Evolutionary conservation across 2,113 vertebrate genomes (phyloP), one percentile per base, ranked within the genome.

Genomic region (Chloebia gouldiae): DNA sequence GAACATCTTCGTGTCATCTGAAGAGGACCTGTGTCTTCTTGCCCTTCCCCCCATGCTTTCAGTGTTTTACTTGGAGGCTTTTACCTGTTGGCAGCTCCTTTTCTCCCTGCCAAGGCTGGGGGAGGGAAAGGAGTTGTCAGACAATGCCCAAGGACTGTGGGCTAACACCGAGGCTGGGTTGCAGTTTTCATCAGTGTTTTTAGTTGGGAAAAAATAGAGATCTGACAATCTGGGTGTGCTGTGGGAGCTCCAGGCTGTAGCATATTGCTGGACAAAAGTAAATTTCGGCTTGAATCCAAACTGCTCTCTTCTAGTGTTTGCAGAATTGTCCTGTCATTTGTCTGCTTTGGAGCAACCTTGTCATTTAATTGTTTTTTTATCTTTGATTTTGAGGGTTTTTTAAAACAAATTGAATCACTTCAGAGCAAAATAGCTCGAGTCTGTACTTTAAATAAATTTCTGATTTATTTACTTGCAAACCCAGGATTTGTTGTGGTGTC

Each of bases 1-100:
- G 65, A 60, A 25, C 37, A 28, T 51, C 45, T n/a, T 0, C 39
- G 0, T 47, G 56, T 39, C 8, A 13, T 35, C 18, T 3, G 3
- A 15, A 39, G 53, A 66, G 61, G 49, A 40, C 9, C 65, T 15
- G 8, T 3, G 11, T 9, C 35, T 10, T 2, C 65, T 19, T 28
- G 17, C 27, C 86, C 70, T 85, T 54, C 69, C 22, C 35, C 0
- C 4, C 42, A 44, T 6, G 42, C 28, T 88, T 49, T 50, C 13
- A 15, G 33, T 2, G 37, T 47, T 50, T 49, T 28, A 6, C 47
- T 21, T 5, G 9, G n/a, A 53, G 42, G 31, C 4, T 82, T 45
- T 50, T 8, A 64, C 63, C 71, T 64, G 23, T 16, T 72, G 86
- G 53, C 35, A 82, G 61, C 15, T 53, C 57, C 14, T 85, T 33